phyloP scores from a whole-genome alignment of 2,888 invertebrate genomes.

The Hololepta plana region DNA sequence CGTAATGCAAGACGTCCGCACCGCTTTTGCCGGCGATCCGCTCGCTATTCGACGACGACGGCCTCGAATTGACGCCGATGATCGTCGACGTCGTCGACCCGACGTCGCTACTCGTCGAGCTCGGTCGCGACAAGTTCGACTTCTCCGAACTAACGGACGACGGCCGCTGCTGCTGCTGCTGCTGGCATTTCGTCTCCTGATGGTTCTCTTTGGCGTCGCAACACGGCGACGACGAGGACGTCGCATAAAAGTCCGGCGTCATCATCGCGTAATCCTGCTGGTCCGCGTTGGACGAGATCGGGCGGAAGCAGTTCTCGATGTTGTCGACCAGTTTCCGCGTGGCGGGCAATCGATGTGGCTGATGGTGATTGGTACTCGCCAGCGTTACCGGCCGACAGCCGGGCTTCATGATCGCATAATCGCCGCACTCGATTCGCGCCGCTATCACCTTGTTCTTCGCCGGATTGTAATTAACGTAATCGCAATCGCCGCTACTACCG shows the following conservation, averaged over 20 bases:
- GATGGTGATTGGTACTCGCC: too few species aligned
- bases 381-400: slow-evolving; percentile 14
- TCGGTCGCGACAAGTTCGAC: slow-evolving; percentile 17
- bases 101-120: slow-evolving; percentile 23
- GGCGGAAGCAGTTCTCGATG: slow-evolving; percentile 8
- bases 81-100: slow-evolving; percentile 22
- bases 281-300: slow-evolving; percentile 8
- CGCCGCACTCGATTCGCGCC: too few species aligned
- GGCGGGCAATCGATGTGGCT: too few species aligned
- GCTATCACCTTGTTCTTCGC: slow-evolving; percentile 9
- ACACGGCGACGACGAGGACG: too few species aligned
- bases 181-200: neutral
- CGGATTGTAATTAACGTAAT: slow-evolving; percentile 25
- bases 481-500: slow-evolving; percentile 8
- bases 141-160: slow-evolving; percentile 17
- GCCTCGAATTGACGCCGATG: slow-evolving; percentile 23
- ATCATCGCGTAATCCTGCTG: neutral
- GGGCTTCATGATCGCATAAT: slow-evolving; percentile 33
- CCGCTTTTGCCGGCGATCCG: slow-evolving; percentile 18
- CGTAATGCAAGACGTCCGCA: slow-evolving; percentile 38
- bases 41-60: slow-evolving; percentile 23
- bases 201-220: neutral
- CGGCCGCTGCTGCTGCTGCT: slow-evolving; percentile 11
- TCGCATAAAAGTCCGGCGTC: slow-evolving; percentile 1
- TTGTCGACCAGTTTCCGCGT: neutral